These are phyloP conservation scores for Amphimallon solstitiale DNA, from an alignment of 2,888 invertebrate species.

Conservation along the genomic window DNA sequence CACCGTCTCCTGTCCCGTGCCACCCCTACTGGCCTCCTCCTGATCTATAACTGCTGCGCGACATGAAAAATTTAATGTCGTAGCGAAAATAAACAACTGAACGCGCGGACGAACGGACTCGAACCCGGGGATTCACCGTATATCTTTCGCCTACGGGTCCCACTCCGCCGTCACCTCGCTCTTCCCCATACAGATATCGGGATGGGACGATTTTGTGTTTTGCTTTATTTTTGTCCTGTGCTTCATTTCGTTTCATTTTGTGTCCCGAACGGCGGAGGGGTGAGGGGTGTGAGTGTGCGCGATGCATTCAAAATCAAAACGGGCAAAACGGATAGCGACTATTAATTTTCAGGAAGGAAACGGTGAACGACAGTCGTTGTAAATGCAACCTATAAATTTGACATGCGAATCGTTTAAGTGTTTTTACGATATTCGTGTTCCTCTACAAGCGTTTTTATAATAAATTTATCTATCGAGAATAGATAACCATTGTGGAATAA, in stretches of 20 bases:
- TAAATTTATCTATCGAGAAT: too few relatives aligned
- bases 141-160: constrained; percentile 7
- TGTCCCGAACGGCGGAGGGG: neutral
- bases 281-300: too few relatives aligned
- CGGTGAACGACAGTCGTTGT: too few relatives aligned
- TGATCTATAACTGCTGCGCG: constrained; percentile 55
- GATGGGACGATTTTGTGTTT: neutral
- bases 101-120: constrained; percentile 2
- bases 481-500: too few relatives aligned
- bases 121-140: constrained; percentile 28
- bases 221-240: neutral
- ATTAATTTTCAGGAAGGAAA: too few relatives aligned
- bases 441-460: too few relatives aligned
- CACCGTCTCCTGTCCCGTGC: constrained; percentile 46
- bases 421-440: too few relatives aligned
- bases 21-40: constrained; percentile 37
- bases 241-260: neutral
- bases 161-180: neutral
- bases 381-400: too few relatives aligned
- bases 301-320: too few relatives aligned
- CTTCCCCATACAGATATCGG: neutral
- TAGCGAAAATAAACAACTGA: constrained; percentile 55
- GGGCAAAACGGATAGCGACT: too few relatives aligned
- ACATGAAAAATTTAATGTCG: constrained; percentile 63
- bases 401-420: too few relatives aligned